A percentile compares a stretch with the other conserved stretches of the same genome.
Evolutionary conservation across 2,888 invertebrate species (phyloP).

Genomic region (Lasioglossum vierecki): DNA sequence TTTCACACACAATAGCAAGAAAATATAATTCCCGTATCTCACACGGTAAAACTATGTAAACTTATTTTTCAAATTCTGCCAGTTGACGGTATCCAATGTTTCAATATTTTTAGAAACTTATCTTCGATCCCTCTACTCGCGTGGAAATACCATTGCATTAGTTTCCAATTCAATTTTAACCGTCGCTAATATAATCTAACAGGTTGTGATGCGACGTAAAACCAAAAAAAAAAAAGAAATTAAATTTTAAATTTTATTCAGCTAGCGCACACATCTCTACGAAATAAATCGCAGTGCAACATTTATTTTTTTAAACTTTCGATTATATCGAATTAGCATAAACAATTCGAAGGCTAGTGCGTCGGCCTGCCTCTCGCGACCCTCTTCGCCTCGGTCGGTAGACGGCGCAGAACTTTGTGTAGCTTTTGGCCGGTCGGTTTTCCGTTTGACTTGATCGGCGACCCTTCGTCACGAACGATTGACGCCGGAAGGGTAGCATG

Average conservation of each 20-base stretch:
- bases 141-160: neutral
- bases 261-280: neutral
- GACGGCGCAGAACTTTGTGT: neutral
- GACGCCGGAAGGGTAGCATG: neutral
- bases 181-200: no score
- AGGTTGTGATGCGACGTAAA: no score
- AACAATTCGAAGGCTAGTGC: neutral
- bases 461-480: neutral
- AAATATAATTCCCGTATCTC: neutral
- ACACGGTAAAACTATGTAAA: neutral
- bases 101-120: neutral
- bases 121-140: neutral
- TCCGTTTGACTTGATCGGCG: neutral
- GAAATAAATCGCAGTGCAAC: neutral
- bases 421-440: neutral
- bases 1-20: neutral
- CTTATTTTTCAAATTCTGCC: neutral
- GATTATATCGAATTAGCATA: neutral
- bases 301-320: neutral
- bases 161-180: neutral
- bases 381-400: constrained; percentile 56
- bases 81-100: no score
- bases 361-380: constrained; percentile 15
- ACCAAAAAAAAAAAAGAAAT: neutral
- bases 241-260: neutral